Conservation (phyloP, 2,113 vertebrate species). For the Oreochromis tanganicae region DNA sequence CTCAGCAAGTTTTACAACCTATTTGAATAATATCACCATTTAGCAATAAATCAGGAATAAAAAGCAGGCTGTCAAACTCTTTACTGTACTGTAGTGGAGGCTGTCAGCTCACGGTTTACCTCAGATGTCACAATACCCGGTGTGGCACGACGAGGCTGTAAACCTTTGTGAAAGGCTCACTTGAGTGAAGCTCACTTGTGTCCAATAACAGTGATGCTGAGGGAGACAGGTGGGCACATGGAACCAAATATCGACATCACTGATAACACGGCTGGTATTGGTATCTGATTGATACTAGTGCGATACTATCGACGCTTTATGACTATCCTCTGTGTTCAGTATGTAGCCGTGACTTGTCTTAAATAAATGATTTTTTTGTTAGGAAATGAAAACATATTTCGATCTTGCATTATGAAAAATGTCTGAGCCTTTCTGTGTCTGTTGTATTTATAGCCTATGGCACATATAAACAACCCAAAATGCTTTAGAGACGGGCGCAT, state of each 20-base stretch:
- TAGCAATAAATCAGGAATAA: not conserved
- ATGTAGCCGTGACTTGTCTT: not conserved
- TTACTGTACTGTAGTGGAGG: not conserved
- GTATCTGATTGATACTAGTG: rapidly evolving
- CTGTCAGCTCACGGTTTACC: not conserved
- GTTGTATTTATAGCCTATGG: not conserved
- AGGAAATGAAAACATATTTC: not conserved
- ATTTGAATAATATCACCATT: not conserved
- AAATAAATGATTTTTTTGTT: not conserved
- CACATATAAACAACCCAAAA: not conserved
- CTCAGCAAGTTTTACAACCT: not conserved
- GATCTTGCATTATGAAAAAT: not conserved
- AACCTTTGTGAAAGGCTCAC: not conserved
- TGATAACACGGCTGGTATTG: not conserved
- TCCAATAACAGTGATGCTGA: not conserved
- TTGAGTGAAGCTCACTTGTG: not conserved
- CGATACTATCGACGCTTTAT: rapidly evolving
- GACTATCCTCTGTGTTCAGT: not conserved
- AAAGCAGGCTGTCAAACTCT: not conserved
- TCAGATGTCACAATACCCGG: not conserved
- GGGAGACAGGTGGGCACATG: rapidly evolving
- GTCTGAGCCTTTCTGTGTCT: not conserved
- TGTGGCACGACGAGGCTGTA: not conserved
- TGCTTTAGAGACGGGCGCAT: not conserved
- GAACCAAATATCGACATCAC: not conserved